These are phyloP conservation scores for Pachycephala philippinensis DNA, from an alignment of 2,113 vertebrate species.

Conservation along the genomic window DNA sequence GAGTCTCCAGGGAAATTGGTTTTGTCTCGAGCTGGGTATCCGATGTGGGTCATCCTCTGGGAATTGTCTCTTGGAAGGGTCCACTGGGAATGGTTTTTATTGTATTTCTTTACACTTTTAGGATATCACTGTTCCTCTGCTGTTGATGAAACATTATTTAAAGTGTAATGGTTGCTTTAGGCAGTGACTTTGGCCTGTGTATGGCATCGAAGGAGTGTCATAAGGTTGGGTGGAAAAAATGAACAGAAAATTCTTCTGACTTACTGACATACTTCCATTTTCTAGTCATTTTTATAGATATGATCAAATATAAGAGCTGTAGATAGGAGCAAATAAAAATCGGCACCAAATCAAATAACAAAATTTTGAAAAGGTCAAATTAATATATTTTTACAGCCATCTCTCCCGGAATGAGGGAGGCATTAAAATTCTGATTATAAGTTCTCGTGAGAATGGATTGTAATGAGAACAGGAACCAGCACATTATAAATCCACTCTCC, in stretches of 20 bases:
- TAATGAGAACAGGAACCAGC: slow-evolving; percentile 61
- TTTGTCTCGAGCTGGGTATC: neutral
- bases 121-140: neutral
- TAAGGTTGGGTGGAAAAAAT: neutral
- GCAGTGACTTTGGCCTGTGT: neutral
- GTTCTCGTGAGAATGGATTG: slow-evolving; percentile 51
- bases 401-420: neutral
- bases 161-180: neutral
- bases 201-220: neutral
- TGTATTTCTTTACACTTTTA: neutral
- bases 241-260: neutral
- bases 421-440: slow-evolving; percentile 55
- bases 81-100: neutral
- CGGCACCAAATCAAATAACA: slow-evolving; percentile 29
- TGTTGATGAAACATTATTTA: neutral
- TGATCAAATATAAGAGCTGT: neutral
- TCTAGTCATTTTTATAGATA: neutral
- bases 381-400: slow-evolving; percentile 49
- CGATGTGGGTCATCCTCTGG: neutral
- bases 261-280: slow-evolving; percentile 1
- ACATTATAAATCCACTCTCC: slow-evolving; percentile 53
- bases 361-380: slow-evolving; percentile 53
- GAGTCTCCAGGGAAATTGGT: neutral
- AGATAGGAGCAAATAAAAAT: slow-evolving; percentile 21
- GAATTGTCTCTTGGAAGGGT: neutral